Base-by-base conservation (phyloP, 2,888 invertebrate species). In the Tenthredo distinguenda region DNA sequence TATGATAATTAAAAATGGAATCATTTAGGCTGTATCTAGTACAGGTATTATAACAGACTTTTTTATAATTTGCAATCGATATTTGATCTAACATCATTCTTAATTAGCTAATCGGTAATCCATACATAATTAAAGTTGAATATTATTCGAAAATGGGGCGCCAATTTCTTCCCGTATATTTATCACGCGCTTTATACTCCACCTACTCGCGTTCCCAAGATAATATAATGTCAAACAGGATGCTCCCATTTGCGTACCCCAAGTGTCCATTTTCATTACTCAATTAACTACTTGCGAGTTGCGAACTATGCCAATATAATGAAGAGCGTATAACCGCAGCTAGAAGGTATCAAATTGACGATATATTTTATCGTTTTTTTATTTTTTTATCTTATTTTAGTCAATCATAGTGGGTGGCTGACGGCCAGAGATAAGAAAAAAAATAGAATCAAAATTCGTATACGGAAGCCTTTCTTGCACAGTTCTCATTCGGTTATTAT, bases 161-260 rank as follows among this genome's bases (percentile, higher is more conserved):
- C 34, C 31, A 31, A 31, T 26, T 34, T 21, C 62, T 10, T 62
- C 71, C 71, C 71, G 43, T 40, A 40, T 40, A 72, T 72, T 43
- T n/a, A 43, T 10, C 72, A 72, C 37, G 72, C 40, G 21, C 15
- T 18, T 18, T n/a, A 43, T 6, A 1, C 2, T 3, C 21, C 10
- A 18, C 40, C 68, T 15, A 34, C 50, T 12, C 50, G 62, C n/a
- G 50, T 77, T 81, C 68, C 68, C 82, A 68, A 47, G 43, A 47
- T 31, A 83, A 68, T 83, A 68, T 43, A 47, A 83, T 47, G 82
- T 18, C 21, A 68, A 76, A 85, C 85, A 85, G 85, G 85, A 85
- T 77, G 85, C 34, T 77, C 62, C 77, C 37, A 65, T 85, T 77
- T 85, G 76, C 77, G 47, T 50, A 62, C 74, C 77, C 85, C 58